Evolutionary conservation across 2,797 vertebrate genomes (phyloP), one percentile per base, ranked within the genome.

Genomic region (Aselliscus stoliczkanus): DNA sequence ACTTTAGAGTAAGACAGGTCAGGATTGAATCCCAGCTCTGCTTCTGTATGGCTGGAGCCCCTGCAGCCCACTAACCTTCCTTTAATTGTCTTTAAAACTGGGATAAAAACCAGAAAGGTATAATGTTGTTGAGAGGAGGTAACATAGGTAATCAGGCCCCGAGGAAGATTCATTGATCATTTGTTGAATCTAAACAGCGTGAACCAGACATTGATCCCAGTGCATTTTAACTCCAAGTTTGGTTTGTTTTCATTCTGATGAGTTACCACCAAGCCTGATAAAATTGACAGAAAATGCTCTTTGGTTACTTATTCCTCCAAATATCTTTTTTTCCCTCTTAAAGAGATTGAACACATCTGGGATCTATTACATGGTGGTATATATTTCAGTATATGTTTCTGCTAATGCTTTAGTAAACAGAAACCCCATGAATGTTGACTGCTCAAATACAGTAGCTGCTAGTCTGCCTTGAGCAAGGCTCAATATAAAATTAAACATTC

Each of bases 391-490:
- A 88, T 94, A 97, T 90, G 88, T 96, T 97, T 97, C 98, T 98
- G 96, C 96, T 98, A 96, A 85, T 88, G 98, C 94, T 96, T 96
- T 39, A 91, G 95, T 97, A 98, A 98, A 98, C 76, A 98, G 96
- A 97, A 98, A 98, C 95, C 39, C 23, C 96, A 95, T 94, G 96
- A 97, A 97, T 69, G 85, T 94, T 97, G 90, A 73, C 70, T 96
- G 83, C 56, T 96, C 79, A 77, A 87, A 93, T 91, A 97, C 92
- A 88, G 93, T 97, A 95, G 96, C 92, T 6, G 31, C 1, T 4
- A 65, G 93, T 56, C 42, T 97, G 77, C 85, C 85, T 97, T 65
- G 20, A 88, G 62, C 25, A 39, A 87, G 50, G 56, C 79, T 76
- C 76, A 42, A 69, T 44, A 54, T 58, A 69, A 80, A 80, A 58